Percentiles rank a stretch among this genome's conserved stretches.
Evolutionary conservation across 2,113 vertebrate species (phyloP).

Genomic region (Nothocercus nigrocapillus): DNA sequence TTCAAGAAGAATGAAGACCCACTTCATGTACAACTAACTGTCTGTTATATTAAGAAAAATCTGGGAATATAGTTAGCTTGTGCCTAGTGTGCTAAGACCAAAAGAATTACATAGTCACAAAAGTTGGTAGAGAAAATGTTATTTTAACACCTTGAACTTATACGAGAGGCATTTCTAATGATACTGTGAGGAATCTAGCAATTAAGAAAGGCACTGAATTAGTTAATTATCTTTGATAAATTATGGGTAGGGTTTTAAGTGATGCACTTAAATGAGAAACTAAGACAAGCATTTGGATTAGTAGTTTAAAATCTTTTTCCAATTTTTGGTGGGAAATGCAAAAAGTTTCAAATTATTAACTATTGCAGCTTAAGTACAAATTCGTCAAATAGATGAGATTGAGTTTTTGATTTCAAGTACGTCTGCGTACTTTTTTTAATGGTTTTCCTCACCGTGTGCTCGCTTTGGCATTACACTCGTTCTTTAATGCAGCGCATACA

Average conservation of each 20-base stretch:
- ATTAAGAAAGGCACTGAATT: neutral
- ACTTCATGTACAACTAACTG: neutral
- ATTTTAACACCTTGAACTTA: neutral
- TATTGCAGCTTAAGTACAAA: neutral
- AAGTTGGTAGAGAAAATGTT: slow-evolving; percentile 35
- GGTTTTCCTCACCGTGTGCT: neutral
- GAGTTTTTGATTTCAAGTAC: neutral
- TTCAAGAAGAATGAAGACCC: neutral
- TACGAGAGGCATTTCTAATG: neutral
- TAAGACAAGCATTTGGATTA: neutral
- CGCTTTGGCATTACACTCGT: neutral
- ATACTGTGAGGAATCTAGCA: neutral
- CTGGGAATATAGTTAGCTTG: slow-evolving; percentile 19
- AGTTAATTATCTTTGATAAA: neutral
- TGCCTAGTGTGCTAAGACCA: neutral
- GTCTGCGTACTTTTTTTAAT: neutral
- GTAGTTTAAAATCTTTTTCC: neutral
- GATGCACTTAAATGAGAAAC: neutral
- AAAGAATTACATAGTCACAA: slow-evolving; percentile 17
- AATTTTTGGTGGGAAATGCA: neutral
- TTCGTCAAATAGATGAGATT: neutral
- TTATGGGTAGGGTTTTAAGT: neutral
- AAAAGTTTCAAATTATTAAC: neutral
- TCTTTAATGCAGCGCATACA: slow-evolving; percentile 7
- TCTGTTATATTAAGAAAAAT: slow-evolving; percentile 22